These are phyloP conservation scores for Athalia circularis DNA, from an alignment of 2,888 invertebrate genomes.

Conservation along the genomic window DNA sequence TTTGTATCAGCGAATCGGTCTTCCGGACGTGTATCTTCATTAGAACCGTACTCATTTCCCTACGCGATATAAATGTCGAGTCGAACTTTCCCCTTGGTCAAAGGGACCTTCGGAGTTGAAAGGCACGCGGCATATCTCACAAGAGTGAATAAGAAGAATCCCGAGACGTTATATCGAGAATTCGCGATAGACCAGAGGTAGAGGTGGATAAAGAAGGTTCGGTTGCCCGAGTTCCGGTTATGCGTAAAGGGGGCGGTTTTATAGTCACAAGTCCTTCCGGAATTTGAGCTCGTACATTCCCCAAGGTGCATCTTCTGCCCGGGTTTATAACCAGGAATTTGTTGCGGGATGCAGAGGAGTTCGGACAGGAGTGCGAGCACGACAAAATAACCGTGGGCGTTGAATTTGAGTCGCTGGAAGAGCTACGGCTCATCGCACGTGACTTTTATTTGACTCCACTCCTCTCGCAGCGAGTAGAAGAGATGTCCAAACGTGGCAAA, in stretches of 20 bases:
- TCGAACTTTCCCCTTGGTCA: too few relatives aligned
- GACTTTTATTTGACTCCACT: too few relatives aligned
- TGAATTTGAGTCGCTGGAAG: not conserved
- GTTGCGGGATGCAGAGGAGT: not conserved
- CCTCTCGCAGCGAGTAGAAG: conserved; percentile 6
- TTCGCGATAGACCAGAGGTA: conserved; percentile 2
- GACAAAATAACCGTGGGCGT: not conserved
- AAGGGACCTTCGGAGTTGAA: not conserved
- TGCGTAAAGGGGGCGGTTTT: conserved; percentile 28
- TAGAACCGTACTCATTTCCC: too few relatives aligned
- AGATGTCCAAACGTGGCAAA: conserved; percentile 41
- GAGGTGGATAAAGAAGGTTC: not conserved
- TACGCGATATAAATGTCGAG: too few relatives aligned
- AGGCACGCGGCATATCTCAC: not conserved
- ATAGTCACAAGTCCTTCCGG: conserved; percentile 23
- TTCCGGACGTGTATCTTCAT: too few relatives aligned
- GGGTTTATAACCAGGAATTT: conserved; percentile 5
- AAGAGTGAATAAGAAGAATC: too few relatives aligned
- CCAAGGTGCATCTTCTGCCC: too few relatives aligned
- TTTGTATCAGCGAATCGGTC: too few relatives aligned
- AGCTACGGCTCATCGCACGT: too few relatives aligned
- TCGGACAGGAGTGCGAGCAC: not conserved
- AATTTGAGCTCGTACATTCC: conserved; percentile 5
- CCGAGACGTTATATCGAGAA: not conserved
- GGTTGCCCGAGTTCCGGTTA: conserved; percentile 8